Evolutionary conservation across 2,888 invertebrate species (phyloP), one percentile per base, ranked within the genome.

Genomic region (Cryptocephalus primarius): DNA sequence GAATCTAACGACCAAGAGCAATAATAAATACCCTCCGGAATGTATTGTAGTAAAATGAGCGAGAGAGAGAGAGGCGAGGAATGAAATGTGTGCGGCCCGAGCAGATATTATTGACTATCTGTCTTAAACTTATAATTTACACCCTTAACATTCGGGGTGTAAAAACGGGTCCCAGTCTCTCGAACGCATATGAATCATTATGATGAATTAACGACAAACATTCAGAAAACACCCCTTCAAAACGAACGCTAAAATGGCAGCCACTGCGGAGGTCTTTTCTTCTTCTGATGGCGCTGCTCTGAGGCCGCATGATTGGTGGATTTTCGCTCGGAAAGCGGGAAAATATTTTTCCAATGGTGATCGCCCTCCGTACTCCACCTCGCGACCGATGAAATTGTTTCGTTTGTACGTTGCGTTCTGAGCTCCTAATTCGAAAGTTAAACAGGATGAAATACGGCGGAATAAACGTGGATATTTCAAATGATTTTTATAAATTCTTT

Each of bases 191-290:
- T 70, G 69, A 70, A 70, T 70, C 70, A 70, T 70, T 69, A 69
- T 70, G 70, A 70, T 70, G 70, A 70, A 70, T 70, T 70, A 70
- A 69, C 69, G 69, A 69, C 69, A 68, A 70, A 69, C 69, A 68
- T 69, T 69, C 67, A 69, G 68, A 69, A 69, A 69, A 70, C 68
- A 68, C 67, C 68, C 69, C 68, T 66, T 14, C 42, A 63, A 59
- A 54, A 53, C 55, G 56, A 53, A 51, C 48, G 50, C 45, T 45
- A 46, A 50, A 51, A 51, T 42, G 51, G 48, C 51, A 51, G 44
- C 42, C 45, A 46, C 53, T 47, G 45, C 46, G 44, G 42, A 47
- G 46, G 34, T 49, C 49, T 44, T 46, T 51, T 40, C 39, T 42
- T 40, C 46, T 39, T 46, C 42, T 46, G 43, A 43, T 39, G 33